Percentiles rank a stretch among this genome's conserved stretches.
Evolutionary conservation across 2,797 vertebrate species (phyloP).

Genomic region (Prionace glauca): DNA sequence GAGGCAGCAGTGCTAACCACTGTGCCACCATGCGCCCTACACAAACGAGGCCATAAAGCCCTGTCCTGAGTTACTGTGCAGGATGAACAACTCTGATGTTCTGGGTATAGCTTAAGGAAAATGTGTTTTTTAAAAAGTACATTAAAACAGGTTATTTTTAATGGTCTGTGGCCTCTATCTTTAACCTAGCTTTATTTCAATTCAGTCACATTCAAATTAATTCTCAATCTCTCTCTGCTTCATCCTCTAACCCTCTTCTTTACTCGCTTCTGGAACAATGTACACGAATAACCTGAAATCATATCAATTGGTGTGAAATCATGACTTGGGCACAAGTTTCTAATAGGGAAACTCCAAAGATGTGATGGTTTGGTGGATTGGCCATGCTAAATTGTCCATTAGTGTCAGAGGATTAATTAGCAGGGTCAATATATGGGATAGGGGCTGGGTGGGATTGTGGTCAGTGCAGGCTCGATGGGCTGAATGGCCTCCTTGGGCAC

Average conservation of each 20-base stretch:
- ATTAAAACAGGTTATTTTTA: background rate
- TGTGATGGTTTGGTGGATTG: too few species aligned
- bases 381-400: too few species aligned
- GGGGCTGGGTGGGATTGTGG: too few species aligned
- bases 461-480: too few species aligned
- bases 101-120: background rate
- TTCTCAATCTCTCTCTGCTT: background rate
- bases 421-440: too few species aligned
- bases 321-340: background rate
- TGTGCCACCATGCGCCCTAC: too few species aligned
- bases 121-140: background rate
- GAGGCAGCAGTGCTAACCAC: too few species aligned
- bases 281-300: background rate
- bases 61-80: background rate
- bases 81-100: background rate
- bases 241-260: background rate
- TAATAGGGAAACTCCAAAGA: too few species aligned
- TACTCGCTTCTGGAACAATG: background rate
- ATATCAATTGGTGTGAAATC: background rate
- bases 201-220: background rate
- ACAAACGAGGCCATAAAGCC: too few species aligned
- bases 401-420: too few species aligned
- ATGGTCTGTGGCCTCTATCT: background rate
- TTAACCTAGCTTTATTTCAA: background rate
- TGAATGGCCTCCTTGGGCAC: too few species aligned